Evolutionary conservation across 2,113 vertebrate species (phyloP).

Genomic region (Oxyruncus cristatus): DNA sequence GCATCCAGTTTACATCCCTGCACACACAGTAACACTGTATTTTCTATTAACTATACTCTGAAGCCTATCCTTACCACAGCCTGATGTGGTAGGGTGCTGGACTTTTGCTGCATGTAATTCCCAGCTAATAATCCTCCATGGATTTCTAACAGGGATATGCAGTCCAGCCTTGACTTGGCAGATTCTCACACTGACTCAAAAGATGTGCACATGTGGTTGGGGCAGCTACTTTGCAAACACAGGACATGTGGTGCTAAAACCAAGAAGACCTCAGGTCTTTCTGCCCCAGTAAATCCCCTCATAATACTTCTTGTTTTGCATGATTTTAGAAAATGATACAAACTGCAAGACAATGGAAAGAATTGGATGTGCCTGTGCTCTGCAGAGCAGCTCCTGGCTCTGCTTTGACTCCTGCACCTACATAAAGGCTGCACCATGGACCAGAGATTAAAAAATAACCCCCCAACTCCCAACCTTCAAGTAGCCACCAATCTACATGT

Average conservation of each 20-base stretch:
- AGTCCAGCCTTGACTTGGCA: not conserved
- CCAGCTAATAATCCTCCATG: not conserved
- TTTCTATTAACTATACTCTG: not conserved
- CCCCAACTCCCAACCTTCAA: not conserved
- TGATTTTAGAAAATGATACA: not conserved
- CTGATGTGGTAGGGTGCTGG: not conserved
- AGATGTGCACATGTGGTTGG: rapidly evolving
- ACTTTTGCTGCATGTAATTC: not conserved
- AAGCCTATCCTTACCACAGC: not conserved
- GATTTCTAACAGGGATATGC: not conserved
- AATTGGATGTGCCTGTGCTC: rapidly evolving
- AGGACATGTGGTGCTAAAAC: not conserved
- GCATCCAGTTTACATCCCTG: not conserved
- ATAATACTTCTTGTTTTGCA: not conserved
- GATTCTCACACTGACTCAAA: not conserved
- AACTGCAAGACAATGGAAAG: not conserved
- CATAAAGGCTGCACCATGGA: not conserved
- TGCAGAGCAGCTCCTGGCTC: not conserved
- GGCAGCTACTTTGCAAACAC: not conserved
- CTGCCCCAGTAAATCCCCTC: not conserved
- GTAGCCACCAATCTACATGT: not conserved
- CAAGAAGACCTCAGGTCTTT: not conserved
- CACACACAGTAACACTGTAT: rapidly evolving
- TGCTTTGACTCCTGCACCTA: not conserved
- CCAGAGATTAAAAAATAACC: not conserved